Conservation (phyloP, 2,113 vertebrate genomes). For the Barnardius zonarius region DNA sequence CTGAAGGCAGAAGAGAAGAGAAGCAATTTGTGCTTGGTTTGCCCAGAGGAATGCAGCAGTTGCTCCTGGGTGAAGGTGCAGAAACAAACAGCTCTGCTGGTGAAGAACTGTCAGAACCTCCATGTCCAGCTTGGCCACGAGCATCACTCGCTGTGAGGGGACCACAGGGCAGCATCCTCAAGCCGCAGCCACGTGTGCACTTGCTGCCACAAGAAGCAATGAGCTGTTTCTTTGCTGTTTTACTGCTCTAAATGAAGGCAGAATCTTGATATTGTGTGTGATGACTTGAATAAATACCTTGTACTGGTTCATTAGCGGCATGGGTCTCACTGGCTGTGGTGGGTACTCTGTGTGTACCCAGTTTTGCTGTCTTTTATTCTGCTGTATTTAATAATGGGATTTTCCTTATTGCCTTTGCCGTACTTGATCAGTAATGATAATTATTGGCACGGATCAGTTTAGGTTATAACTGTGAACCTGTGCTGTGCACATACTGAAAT, state of each 20-base stretch:
- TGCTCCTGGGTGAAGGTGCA: background rate
- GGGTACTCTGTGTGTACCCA: background rate
- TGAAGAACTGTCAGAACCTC: background rate
- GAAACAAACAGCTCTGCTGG: background rate
- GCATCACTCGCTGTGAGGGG: accelerated
- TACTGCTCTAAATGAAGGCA: background rate
- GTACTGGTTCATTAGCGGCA: accelerated
- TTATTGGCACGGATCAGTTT: background rate
- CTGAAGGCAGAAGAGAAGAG: background rate
- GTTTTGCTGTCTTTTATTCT: background rate
- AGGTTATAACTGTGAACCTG: background rate
- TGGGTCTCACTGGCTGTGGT: background rate
- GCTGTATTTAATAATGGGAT: background rate
- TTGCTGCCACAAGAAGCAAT: background rate
- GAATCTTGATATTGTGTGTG: background rate
- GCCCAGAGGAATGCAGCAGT: background rate
- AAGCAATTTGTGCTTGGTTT: background rate
- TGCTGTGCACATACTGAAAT: background rate
- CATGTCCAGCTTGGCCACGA: accelerated
- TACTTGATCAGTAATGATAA: background rate
- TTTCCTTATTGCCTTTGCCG: background rate
- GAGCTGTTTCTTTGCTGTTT: background rate
- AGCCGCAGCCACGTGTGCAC: accelerated
- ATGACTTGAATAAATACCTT: background rate
- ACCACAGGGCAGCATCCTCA: accelerated